These are phyloP conservation scores for sheep (Ovis aries) DNA, from an alignment of 2,113 vertebrate species.

Conservation along the genomic window ARS-UI_Ramb_v3.0 NC_056055.1:1219501-1220000, in stretches of 20 bases:
- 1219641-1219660: accelerated
- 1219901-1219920: not conserved
- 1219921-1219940: not conserved
- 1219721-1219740: accelerated
- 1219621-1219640: not conserved
- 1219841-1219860: not conserved
- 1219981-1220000: not conserved
- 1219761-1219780: not conserved
- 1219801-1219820: accelerated
- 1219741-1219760: not conserved
- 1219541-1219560: not conserved
- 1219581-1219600: accelerated
- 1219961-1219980: not conserved
- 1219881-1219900: not conserved
- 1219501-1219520: not conserved
- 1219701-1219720: not conserved
- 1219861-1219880: not conserved
- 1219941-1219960: not conserved
- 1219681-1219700: not conserved
- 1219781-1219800: not conserved
- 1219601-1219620: accelerated
- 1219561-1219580: accelerated
- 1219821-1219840: not conserved
- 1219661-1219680: accelerated
- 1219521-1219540: accelerated